Percentiles rank a stretch among this genome's conserved stretches.
Evolutionary conservation across 2,113 vertebrate genomes (phyloP).

Genomic region (Felis catus): DNA sequence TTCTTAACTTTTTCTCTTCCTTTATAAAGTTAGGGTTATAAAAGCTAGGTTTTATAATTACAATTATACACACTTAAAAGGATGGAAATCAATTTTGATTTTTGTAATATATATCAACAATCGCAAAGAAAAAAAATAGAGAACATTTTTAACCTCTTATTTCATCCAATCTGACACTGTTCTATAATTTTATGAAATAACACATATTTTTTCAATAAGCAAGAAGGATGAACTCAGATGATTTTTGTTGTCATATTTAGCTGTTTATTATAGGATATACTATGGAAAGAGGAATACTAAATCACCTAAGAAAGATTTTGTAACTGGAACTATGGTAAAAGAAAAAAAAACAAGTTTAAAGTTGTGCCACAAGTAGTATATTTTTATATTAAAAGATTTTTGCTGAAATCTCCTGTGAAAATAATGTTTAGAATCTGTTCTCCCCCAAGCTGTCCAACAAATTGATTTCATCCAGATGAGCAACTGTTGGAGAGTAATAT

Average conservation of each 20-base stretch:
- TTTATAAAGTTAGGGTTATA: background rate
- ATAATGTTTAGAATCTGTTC: background rate
- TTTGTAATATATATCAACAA: background rate
- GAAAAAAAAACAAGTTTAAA: background rate
- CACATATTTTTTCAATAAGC: background rate
- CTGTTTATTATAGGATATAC: background rate
- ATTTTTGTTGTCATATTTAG: background rate
- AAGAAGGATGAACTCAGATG: rapidly evolving
- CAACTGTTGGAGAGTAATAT: background rate
- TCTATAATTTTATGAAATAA: background rate
- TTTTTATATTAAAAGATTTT: background rate
- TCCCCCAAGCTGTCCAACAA: background rate
- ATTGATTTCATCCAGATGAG: background rate
- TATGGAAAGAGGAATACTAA: background rate
- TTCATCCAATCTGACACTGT: background rate
- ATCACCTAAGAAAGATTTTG: background rate
- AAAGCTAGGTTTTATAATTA: background rate
- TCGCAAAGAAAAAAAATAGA: background rate
- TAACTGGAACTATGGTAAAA: background rate
- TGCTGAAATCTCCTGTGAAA: background rate
- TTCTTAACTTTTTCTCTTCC: no score
- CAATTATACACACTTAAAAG: background rate
- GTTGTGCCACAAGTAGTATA: background rate
- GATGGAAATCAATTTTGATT: background rate
- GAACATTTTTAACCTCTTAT: background rate